Base-by-base conservation (phyloP, 2,113 vertebrate genomes). In the Ceratotherium simum region DNA sequence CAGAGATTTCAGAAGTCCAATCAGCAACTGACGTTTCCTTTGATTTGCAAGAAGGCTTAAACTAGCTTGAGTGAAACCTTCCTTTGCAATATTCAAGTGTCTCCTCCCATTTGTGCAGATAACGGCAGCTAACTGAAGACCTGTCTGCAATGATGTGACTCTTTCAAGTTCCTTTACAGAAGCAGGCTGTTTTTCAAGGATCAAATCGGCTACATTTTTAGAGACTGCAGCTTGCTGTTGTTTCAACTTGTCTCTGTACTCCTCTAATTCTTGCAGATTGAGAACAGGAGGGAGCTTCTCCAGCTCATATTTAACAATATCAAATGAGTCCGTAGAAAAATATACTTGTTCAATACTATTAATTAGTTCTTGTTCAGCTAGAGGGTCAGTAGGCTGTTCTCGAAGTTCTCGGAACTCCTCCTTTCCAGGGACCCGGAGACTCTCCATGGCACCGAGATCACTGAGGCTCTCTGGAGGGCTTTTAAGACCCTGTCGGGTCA, bases 131-230 rank as follows among this genome's bases (percentile, higher is more conserved):
- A 99, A 93, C 96, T 99, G 99, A 92, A 99, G 99, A 96, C 99
- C 99, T 51, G 98, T 99, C 98, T 99, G 99, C 67, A 99, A 95
- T 0, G 99, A 99, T 0, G 99, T 99, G 95, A 99, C 99, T 98
- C 99, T 99, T 98, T 99, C 99, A 95, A 99, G 99, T 90, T 99
- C 99, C 99, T 99, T 99, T 96, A 99, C 99, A 98, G 99, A 99
- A 14, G 99, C 98, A 29, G 99, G 99, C 97, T 99, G 99, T 97
- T 99, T 99, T 98, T 99, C 99, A 98, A 99, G 99, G 98, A 99
- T 99, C 98, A 99, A 99, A 98, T 99, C 99, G 12, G 99, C 99
- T 58, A 99, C 99, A 98, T 99, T 99, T 99, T 99, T 99, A 94
- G 99, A 99, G 90, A 99, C 99, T 58, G 99, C 99, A 95, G 99